These are phyloP conservation scores for Drosophila willistoni DNA, from an alignment of 1,140 invertebrate genomes.

Conservation along the genomic window DNA sequence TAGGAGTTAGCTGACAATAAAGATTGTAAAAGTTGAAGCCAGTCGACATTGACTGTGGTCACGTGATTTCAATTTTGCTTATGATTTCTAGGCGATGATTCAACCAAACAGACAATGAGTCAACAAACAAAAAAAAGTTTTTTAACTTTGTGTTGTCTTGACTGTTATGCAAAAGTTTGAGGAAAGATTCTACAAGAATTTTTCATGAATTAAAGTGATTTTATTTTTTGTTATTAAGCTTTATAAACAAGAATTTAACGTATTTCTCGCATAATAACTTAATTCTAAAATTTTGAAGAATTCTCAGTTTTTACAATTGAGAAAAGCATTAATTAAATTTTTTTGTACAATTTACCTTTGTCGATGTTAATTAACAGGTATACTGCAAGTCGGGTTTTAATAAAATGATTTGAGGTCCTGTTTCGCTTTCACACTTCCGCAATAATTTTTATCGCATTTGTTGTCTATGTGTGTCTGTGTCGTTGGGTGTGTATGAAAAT, in stretches of 20 bases:
- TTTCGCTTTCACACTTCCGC: slow-evolving; percentile 71
- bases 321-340: too few relatives aligned
- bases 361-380: slow-evolving; percentile 4
- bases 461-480: slow-evolving; percentile 30
- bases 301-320: too few relatives aligned
- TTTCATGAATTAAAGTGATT: too few relatives aligned
- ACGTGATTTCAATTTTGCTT: slow-evolving; percentile 57
- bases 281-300: too few relatives aligned
- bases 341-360: too few relatives aligned
- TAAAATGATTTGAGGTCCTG: slow-evolving; percentile 41
- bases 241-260: too few relatives aligned
- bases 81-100: slow-evolving; percentile 51
- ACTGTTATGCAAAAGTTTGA: background rate
- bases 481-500: slow-evolving; percentile 36
- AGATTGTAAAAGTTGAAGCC: slow-evolving; percentile 2
- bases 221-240: too few relatives aligned
- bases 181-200: too few relatives aligned
- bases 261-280: too few relatives aligned
- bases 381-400: slow-evolving; percentile 17
- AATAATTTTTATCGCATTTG: slow-evolving; percentile 78
- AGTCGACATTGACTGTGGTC: slow-evolving; percentile 44
- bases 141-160: background rate
- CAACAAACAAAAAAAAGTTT: slow-evolving; percentile 1
- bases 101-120: slow-evolving; percentile 38
- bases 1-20: background rate